Evolutionary conservation across 2,888 invertebrate species (phyloP).

Genomic region (Formica aserva): DNA sequence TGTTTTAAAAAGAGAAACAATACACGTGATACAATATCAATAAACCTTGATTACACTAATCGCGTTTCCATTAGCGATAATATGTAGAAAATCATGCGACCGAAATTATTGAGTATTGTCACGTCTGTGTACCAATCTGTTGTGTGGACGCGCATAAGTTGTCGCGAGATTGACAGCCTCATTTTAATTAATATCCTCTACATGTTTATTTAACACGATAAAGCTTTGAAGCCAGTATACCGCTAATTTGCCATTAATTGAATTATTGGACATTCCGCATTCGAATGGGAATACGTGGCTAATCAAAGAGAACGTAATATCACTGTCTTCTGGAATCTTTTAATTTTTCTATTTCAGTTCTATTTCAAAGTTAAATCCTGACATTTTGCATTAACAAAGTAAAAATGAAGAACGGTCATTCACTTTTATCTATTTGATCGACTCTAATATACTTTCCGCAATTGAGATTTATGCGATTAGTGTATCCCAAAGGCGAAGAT

Average conservation of each 20-base stretch:
- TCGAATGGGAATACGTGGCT: neutral
- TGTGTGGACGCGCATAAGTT: constrained; percentile 31
- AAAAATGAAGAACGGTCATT: neutral
- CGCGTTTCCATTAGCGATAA: constrained; percentile 41
- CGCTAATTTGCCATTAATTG: constrained; percentile 44
- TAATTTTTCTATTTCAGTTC: neutral
- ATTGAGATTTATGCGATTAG: constrained; percentile 34
- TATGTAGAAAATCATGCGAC: constrained; percentile 48
- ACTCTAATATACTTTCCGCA: constrained; percentile 11
- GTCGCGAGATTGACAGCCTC: constrained; percentile 31
- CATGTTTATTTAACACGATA: constrained; percentile 48
- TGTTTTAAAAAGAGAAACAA: constrained; percentile 32
- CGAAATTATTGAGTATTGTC: constrained; percentile 26
- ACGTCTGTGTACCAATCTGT: constrained; percentile 22
- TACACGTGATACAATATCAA: constrained; percentile 4
- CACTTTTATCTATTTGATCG: neutral
- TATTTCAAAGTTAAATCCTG: neutral
- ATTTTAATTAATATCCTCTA: constrained; percentile 51
- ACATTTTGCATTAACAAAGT: neutral
- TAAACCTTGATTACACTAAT: constrained; percentile 40
- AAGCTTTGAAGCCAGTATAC: constrained; percentile 47
- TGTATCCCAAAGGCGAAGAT: constrained; percentile 34
- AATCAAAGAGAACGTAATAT: constrained; percentile 21
- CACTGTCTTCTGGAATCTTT: constrained; percentile 1
- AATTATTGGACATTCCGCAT: constrained; percentile 34